Percentiles rank a stretch among this genome's conserved stretches.
phyloP scores from a whole-genome alignment of 64 coral and sea anemone species.

The Hydrozoanthus tunicans region DNA sequence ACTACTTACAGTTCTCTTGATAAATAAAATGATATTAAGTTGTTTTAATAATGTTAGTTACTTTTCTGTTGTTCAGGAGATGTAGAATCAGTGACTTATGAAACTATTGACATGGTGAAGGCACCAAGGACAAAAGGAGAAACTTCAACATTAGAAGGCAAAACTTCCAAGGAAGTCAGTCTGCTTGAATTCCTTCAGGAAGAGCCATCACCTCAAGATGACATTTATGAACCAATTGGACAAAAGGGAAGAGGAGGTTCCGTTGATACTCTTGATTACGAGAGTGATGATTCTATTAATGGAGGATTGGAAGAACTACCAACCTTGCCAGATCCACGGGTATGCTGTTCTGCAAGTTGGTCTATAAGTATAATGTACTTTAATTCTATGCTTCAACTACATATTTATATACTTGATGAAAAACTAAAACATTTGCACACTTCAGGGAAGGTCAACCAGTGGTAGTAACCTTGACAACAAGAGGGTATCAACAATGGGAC shows the following conservation, averaged over 20 bases:
- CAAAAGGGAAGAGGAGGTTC: constrained; percentile 28
- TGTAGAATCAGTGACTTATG: constrained; percentile 5
- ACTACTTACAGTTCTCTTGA: too few relatives aligned
- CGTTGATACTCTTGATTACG: constrained; percentile 30
- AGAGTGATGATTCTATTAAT: constrained; percentile 50
- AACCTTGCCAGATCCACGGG: not conserved
- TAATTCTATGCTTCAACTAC: not conserved
- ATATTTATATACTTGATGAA: not conserved
- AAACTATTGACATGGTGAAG: not conserved
- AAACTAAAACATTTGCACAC: not conserved
- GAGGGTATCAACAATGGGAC: constrained; percentile 19
- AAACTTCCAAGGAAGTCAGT: constrained; percentile 17
- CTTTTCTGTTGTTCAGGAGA: not conserved
- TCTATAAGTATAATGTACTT: not conserved
- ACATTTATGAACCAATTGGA: constrained; percentile 15
- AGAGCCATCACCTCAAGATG: not conserved
- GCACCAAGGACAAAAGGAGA: not conserved
- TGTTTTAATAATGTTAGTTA: not conserved
- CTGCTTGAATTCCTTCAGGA: constrained; percentile 26
- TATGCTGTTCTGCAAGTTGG: not conserved
- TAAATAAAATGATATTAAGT: too few relatives aligned
- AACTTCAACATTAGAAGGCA: not conserved
- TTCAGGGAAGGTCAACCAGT: constrained; percentile 16
- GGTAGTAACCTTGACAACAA: constrained; percentile 16
- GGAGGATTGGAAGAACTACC: constrained; percentile 9